Conservation (phyloP, 92 coral and sea anemone species). For the Actinernus sp. region DNA sequence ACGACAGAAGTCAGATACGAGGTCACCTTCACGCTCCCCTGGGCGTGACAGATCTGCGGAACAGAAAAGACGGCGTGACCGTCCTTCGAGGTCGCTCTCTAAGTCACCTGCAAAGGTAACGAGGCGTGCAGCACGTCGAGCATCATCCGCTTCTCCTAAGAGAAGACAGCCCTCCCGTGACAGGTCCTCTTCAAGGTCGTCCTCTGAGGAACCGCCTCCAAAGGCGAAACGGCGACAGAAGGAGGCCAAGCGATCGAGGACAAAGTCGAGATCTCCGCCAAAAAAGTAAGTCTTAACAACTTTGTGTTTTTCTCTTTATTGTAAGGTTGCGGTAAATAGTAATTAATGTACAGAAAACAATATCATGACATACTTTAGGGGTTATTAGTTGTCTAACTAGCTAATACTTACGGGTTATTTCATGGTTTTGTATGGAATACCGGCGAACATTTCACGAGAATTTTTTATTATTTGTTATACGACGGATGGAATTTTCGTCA, state of each 20-base stretch:
- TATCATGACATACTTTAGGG: too few species aligned
- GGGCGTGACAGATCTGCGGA: conserved; percentile 26
- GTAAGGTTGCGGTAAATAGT: too few species aligned
- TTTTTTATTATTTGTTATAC: too few species aligned
- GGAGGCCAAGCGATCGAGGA: neutral
- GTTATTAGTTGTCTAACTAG: too few species aligned
- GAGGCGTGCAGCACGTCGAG: too few species aligned
- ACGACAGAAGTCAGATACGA: conserved; percentile 5
- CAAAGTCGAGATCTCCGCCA: neutral
- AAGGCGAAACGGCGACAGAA: neutral
- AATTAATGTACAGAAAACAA: too few species aligned
- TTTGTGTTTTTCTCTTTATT: too few species aligned
- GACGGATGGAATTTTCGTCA: too few species aligned
- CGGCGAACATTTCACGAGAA: too few species aligned
- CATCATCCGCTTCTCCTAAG: neutral
- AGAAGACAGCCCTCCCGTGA: neutral
- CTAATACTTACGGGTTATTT: too few species aligned
- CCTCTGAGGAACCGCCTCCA: neutral
- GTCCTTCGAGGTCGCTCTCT: neutral
- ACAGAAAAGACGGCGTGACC: conserved; percentile 12
- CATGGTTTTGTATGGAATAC: too few species aligned
- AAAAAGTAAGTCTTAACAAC: conserved; percentile 8
- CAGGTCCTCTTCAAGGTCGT: neutral
- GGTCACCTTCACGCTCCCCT: conserved; percentile 36
- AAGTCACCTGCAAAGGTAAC: neutral